Evolutionary conservation across 2,888 invertebrate species (phyloP).

Genomic region (Heteromurus nitidus): DNA sequence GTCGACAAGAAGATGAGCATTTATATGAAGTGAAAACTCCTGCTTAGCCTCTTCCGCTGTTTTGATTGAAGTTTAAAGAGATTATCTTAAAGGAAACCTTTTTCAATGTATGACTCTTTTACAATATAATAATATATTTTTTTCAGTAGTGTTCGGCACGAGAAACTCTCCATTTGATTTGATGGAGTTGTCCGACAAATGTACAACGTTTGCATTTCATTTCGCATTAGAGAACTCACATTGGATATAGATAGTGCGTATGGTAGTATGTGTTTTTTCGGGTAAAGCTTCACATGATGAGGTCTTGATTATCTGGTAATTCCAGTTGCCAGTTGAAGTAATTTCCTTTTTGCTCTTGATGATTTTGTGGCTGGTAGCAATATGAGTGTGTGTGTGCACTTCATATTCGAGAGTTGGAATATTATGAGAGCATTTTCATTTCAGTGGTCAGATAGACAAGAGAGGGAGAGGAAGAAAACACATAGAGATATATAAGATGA

Average conservation of each 20-base stretch:
- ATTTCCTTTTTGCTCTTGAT: slow-evolving; percentile 27
- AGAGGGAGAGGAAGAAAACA: too few relatives aligned
- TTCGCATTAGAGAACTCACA: not conserved
- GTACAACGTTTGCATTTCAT: not conserved
- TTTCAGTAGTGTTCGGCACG: not conserved
- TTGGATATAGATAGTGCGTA: not conserved
- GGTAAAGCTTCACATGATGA: slow-evolving; percentile 7
- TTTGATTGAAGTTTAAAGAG: slow-evolving; percentile 43
- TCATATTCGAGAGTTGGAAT: too few relatives aligned
- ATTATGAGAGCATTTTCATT: too few relatives aligned
- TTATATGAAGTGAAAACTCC: slow-evolving; percentile 32
- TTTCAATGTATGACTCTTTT: not conserved
- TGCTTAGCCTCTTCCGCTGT: slow-evolving; percentile 33
- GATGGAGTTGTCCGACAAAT: not conserved
- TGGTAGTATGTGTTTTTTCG: not conserved
- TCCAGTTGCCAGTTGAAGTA: slow-evolving; percentile 26
- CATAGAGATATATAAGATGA: too few relatives aligned
- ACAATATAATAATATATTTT: too few relatives aligned
- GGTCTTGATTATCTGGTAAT: slow-evolving; percentile 33
- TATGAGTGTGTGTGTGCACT: not conserved
- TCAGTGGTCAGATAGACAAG: too few relatives aligned
- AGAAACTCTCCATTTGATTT: not conserved
- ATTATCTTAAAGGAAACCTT: slow-evolving; percentile 25
- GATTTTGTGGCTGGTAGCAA: slow-evolving; percentile 21
- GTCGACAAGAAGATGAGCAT: slow-evolving; percentile 28